phyloP scores from a whole-genome alignment of 2,113 vertebrate species.

The Notechis scutatus region DNA sequence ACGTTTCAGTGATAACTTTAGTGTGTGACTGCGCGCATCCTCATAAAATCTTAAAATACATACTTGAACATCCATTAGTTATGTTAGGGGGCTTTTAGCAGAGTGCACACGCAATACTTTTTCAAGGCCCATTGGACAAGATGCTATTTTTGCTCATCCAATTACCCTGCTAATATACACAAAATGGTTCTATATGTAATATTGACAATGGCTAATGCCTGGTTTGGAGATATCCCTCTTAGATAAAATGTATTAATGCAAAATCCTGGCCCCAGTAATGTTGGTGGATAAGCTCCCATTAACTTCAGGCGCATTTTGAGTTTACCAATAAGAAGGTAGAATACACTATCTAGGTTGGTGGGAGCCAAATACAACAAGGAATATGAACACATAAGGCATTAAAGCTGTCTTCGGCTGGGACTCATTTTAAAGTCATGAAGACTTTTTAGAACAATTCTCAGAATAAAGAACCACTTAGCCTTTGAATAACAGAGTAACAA shows the following conservation, averaged over 20 bases:
- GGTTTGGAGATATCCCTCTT: constrained; percentile 10
- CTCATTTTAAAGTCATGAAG: not conserved
- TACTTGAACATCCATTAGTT: constrained; percentile 6
- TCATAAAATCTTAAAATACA: not conserved
- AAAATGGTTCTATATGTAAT: constrained; percentile 16
- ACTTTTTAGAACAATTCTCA: not conserved
- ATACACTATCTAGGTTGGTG: not conserved
- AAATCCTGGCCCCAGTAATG: constrained; percentile 13
- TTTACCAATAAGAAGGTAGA: constrained; percentile 4
- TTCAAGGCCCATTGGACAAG: constrained; percentile 22
- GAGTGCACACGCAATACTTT: not conserved
- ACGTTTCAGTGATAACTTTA: not conserved
- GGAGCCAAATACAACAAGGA: not conserved
- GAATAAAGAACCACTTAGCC: not conserved
- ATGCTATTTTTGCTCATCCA: constrained; percentile 25
- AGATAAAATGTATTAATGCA: constrained; percentile 27
- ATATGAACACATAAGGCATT: not conserved
- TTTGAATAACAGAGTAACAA: not conserved
- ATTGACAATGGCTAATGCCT: constrained; percentile 30
- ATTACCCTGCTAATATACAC: constrained; percentile 24
- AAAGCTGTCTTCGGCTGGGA: not conserved
- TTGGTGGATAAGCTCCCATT: not conserved
- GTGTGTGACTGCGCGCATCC: not conserved
- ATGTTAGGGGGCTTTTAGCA: constrained; percentile 2
- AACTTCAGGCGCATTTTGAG: not conserved